A percentile compares a stretch with the other conserved stretches of the same genome.
Conservation (phyloP, 2,888 invertebrate genomes). For the Leucozona laternaria region DNA sequence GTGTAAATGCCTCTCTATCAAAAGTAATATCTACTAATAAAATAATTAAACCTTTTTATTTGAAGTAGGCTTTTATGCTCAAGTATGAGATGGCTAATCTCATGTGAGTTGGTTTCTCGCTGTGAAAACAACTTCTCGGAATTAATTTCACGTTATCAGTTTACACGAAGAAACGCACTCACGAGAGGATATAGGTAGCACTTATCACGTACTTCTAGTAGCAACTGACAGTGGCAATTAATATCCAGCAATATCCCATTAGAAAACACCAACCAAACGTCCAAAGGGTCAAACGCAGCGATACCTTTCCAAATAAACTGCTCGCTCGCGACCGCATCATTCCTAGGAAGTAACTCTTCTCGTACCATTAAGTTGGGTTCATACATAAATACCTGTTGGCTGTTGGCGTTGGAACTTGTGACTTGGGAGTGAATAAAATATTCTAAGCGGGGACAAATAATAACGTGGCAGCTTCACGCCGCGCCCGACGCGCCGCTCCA, state of each 20-base stretch:
- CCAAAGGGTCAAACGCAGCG: conserved; percentile 55
- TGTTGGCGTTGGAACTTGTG: too few relatives aligned
- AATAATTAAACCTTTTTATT: conserved; percentile 14
- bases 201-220: conserved; percentile 76
- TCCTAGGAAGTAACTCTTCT: conserved; percentile 74
- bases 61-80: conserved; percentile 4
- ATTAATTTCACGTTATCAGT: conserved; percentile 75
- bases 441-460: conserved; percentile 67
- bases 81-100: conserved; percentile 24
- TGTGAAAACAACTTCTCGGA: conserved; percentile 69
- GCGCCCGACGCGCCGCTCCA: background rate
- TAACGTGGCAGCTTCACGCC: conserved; percentile 61
- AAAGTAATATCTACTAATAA: conserved; percentile 15
- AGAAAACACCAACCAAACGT: conserved; percentile 57
- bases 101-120: conserved; percentile 41
- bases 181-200: conserved; percentile 58
- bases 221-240: conserved; percentile 75
- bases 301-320: conserved; percentile 59
- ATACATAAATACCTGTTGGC: conserved; percentile 54
- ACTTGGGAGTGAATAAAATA: conserved; percentile 41
- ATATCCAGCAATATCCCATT: conserved; percentile 74
- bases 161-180: conserved; percentile 56
- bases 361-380: background rate
- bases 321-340: conserved; percentile 53
- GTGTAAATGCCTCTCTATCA: background rate